Percentiles rank a stretch among this genome's conserved stretches.
Conservation (phyloP, 2,797 vertebrate genomes). For the Dryobates pubescens region DNA sequence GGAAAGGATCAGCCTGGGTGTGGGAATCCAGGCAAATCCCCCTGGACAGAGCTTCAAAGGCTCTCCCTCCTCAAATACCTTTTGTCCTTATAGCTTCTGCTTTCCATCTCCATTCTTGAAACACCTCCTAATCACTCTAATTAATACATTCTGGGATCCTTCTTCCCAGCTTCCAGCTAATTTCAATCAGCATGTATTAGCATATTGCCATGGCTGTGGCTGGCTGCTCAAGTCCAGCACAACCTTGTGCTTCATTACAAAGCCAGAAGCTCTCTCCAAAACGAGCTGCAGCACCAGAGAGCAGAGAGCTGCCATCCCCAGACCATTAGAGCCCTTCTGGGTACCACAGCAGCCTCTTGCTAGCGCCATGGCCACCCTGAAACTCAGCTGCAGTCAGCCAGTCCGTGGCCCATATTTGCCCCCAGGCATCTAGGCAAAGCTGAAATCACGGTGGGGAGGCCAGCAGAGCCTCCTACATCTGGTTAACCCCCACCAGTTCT, state of each 20-base stretch:
- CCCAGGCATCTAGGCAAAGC: neutral
- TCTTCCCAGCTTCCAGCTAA: neutral
- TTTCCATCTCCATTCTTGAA: neutral
- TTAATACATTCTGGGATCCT: neutral
- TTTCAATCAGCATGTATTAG: constrained; percentile 1
- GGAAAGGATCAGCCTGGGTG: rapidly evolving
- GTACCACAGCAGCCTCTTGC: neutral
- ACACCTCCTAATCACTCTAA: constrained; percentile 3
- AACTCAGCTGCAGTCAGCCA: neutral
- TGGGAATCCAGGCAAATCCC: neutral
- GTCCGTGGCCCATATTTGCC: rapidly evolving
- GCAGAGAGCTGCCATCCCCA: neutral
- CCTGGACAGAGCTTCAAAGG: neutral
- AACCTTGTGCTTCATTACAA: neutral
- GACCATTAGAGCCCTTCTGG: neutral
- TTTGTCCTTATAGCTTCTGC: neutral
- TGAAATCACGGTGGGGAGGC: neutral
- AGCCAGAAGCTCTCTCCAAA: neutral
- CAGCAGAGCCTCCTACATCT: rapidly evolving
- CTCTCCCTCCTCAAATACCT: neutral
- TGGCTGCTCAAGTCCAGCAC: neutral
- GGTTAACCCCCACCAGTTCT: neutral
- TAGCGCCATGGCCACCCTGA: neutral
- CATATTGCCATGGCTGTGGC: neutral
- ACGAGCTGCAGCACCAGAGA: neutral